Evolutionary conservation across 2,797 vertebrate genomes (phyloP), one percentile per base, ranked within the genome.

Genomic region (Parotocinclus haroldoi): DNA sequence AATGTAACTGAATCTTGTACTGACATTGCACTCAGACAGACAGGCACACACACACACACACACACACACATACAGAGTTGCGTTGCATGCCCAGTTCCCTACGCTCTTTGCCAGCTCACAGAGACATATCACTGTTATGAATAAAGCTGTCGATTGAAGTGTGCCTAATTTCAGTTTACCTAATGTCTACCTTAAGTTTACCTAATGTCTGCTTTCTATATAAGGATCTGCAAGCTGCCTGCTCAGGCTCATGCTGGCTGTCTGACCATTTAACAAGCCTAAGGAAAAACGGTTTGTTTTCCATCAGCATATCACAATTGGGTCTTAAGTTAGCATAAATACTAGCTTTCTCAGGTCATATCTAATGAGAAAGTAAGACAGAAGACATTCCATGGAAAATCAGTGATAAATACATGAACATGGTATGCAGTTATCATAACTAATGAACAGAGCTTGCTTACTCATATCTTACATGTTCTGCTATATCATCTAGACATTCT

Each of bases 201-300:
- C 83, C 87, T 87, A 88, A 89, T 6, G 88, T 88, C 89, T 90
- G 86, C 84, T 86, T 87, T 81, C 88, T 87, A 86, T 90, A 89
- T 89, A 89, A 84, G 89, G 88, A 14, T 67, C 49, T 79, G 65
- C 78, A 54, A 46, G 58, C 68, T 69, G 64, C 48, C 59, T 59
- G 69, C 44, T 58, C 63, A 46, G 54, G 48, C 54, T 69, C 66
- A 46, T 45, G n/a, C 19, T 58, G 62, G 46, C 73, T 48, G 50
- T 52, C 49, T 65, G 17, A 18, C 42, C 51, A 42, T 66, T 72
- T 64, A 70, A 69, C 55, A 72, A 63, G 65, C 18, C 54, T 50
- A 17, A 13, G 56, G 54, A 48, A 54, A 58, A 46, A 40, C 64
- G 51, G 37, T 60, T 72, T 44, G 46, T 63, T 54, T 62, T 60